Conservation (phyloP, 92 coral and sea anemone genomes). For the Bergia puertoricense region DNA sequence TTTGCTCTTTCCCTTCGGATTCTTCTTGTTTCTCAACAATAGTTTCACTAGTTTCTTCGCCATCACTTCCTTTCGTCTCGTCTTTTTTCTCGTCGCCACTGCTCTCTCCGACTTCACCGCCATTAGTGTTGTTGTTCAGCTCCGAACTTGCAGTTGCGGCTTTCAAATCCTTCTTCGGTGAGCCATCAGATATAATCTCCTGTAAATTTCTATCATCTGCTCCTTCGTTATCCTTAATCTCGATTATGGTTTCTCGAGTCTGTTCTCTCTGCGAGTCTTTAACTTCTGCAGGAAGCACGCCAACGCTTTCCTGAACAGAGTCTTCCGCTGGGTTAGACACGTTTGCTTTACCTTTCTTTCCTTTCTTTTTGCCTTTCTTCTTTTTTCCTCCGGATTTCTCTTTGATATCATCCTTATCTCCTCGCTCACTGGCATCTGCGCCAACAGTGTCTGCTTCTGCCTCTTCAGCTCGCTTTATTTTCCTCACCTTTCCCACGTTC, state of each 20-base stretch:
- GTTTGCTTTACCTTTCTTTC: neutral
- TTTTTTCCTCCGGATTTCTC: slow-evolving; percentile 29
- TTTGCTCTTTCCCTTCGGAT: neutral
- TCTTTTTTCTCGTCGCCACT: slow-evolving; percentile 41
- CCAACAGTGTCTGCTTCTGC: neutral
- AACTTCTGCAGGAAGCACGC: slow-evolving; percentile 9
- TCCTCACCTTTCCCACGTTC: neutral
- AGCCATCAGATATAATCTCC: neutral
- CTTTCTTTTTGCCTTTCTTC: slow-evolving; percentile 9
- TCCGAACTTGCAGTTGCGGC: neutral
- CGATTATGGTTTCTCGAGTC: slow-evolving; percentile 13
- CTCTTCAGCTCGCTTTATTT: neutral
- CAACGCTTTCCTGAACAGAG: neutral
- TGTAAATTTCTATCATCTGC: neutral
- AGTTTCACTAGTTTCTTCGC: slow-evolving; percentile 15
- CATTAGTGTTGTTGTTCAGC: neutral
- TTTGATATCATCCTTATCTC: neutral
- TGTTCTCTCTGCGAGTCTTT: neutral
- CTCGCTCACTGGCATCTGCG: neutral
- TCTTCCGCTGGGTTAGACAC: neutral
- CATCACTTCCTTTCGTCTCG: slow-evolving; percentile 24
- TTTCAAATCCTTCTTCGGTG: slow-evolving; percentile 7
- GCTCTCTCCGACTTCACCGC: neutral
- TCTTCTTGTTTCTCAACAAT: neutral
- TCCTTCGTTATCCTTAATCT: slow-evolving; percentile 22